phyloP scores from a whole-genome alignment of 2,113 vertebrate genomes.

The Lepisosteus oculatus region DNA sequence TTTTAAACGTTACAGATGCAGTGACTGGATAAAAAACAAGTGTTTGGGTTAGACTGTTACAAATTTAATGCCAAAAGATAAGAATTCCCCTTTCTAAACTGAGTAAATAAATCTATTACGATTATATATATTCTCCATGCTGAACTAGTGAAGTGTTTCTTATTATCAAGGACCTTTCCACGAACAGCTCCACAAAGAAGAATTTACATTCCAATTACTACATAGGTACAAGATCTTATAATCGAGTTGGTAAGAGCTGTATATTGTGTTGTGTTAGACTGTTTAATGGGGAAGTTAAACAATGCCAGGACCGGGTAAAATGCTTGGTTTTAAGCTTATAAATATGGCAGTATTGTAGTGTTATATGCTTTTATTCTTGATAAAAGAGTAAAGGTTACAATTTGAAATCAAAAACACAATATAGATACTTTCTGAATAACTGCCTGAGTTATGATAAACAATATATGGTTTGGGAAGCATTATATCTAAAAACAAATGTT shows the following conservation, averaged over 20 bases:
- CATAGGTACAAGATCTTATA: background rate
- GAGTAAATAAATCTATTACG: background rate
- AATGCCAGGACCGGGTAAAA: background rate
- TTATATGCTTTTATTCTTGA: no score
- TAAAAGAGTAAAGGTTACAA: no score
- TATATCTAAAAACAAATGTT: no score
- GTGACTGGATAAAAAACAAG: background rate
- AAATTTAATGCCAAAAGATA: background rate
- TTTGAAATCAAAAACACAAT: no score
- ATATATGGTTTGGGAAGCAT: no score
- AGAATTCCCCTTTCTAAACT: background rate
- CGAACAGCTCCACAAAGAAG: background rate
- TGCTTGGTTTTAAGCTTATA: background rate
- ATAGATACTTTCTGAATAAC: no score
- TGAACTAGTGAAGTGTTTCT: background rate
- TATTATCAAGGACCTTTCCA: background rate
- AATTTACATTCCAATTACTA: constrained; percentile 10
- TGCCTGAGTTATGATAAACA: no score
- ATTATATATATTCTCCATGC: background rate
- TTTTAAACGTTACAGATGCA: constrained; percentile 1
- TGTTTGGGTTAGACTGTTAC: background rate
- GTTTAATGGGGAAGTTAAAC: background rate
- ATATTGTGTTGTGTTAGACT: background rate
- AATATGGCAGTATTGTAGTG: no score
- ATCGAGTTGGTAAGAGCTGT: background rate